A percentile compares a stretch with the other conserved stretches of the same genome.
phyloP scores from a whole-genome alignment of 2,888 invertebrate species.

The Exephanes ischioxanthus region DNA sequence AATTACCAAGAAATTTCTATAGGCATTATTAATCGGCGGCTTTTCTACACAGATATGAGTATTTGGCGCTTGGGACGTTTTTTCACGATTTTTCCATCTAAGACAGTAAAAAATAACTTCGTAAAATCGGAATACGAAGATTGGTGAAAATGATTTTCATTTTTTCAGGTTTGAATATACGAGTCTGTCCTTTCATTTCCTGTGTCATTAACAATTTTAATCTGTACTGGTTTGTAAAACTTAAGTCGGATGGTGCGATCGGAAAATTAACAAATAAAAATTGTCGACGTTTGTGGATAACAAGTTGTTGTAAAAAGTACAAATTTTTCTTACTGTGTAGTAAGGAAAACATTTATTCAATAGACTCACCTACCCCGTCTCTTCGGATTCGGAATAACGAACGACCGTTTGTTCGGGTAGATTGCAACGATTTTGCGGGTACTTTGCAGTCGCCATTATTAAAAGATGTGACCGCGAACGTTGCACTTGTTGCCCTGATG shows the following conservation, averaged over 20 bases:
- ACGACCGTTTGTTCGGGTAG: background rate
- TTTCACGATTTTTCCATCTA: background rate
- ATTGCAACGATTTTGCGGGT: background rate
- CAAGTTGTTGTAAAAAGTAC: too few species aligned
- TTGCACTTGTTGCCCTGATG: background rate
- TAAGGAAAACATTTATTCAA: background rate
- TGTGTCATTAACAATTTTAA: too few species aligned
- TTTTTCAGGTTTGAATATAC: too few species aligned
- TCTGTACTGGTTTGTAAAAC: too few species aligned
- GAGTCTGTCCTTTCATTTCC: too few species aligned
- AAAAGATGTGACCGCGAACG: background rate
- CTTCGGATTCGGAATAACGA: background rate
- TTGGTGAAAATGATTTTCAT: too few species aligned
- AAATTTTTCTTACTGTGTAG: too few species aligned
- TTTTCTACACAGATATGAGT: background rate
- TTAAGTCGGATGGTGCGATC: too few species aligned
- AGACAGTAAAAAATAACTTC: too few species aligned
- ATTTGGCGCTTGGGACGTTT: background rate
- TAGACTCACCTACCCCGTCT: background rate
- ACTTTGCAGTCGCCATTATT: background rate
- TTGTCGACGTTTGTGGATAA: too few species aligned
- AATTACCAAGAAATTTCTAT: background rate
- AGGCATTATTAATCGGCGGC: background rate
- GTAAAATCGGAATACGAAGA: too few species aligned
- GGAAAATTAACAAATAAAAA: too few species aligned